A percentile compares a stretch with the other conserved stretches of the same genome.
phyloP scores from a whole-genome alignment of 2,888 invertebrate genomes.

The Pinctada fucata region DNA sequence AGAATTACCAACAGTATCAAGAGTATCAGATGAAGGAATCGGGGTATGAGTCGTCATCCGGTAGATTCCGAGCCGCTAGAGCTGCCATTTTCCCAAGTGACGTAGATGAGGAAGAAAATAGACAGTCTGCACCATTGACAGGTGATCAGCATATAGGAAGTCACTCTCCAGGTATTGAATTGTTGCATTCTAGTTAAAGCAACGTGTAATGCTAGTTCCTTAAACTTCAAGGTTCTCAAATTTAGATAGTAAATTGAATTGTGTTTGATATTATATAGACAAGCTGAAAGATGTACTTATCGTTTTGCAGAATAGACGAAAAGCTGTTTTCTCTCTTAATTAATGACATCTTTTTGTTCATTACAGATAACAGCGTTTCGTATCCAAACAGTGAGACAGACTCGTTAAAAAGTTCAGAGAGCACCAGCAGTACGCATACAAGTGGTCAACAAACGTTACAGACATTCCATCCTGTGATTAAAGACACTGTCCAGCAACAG shows the following conservation, averaged over 20 bases:
- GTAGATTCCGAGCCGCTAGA: constrained; percentile 59
- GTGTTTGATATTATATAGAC: too few species aligned
- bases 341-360: neutral
- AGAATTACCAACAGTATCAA: constrained; percentile 51
- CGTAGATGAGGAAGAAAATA: constrained; percentile 62
- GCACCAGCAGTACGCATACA: constrained; percentile 66
- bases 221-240: neutral
- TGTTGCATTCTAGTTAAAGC: too few species aligned
- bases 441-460: constrained; percentile 54
- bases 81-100: constrained; percentile 70
- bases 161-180: constrained; percentile 51
- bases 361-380: constrained; percentile 65
- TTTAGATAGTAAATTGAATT: neutral
- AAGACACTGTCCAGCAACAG: constrained; percentile 15
- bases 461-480: constrained; percentile 67
- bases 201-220: neutral
- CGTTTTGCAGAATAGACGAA: too few species aligned
- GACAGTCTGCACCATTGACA: constrained; percentile 50
- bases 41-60: constrained; percentile 68
- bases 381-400: constrained; percentile 69
- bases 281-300: too few species aligned
- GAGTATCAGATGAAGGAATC: constrained; percentile 71
- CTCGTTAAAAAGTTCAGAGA: constrained; percentile 69
- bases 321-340: too few species aligned
- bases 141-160: constrained; percentile 55